Conservation (phyloP, 2,888 invertebrate species). For the Pyrgus malvae region DNA sequence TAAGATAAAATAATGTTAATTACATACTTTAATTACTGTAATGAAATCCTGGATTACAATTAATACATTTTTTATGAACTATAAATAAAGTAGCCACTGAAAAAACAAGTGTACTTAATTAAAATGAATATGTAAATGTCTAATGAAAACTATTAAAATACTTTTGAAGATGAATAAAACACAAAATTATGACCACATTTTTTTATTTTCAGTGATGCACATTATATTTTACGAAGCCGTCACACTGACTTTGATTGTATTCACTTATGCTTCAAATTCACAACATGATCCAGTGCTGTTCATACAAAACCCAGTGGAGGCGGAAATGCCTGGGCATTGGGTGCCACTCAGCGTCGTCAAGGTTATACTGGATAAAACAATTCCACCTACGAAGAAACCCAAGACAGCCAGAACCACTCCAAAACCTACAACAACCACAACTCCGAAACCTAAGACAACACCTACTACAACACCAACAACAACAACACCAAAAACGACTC, state of each 20-base stretch:
- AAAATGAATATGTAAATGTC: too few relatives aligned
- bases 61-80: too few relatives aligned
- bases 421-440: neutral
- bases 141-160: too few relatives aligned
- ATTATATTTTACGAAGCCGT: constrained; percentile 12
- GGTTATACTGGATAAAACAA: constrained; percentile 33
- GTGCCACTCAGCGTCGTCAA: constrained; percentile 51
- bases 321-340: constrained; percentile 58
- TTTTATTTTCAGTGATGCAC: neutral
- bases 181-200: too few relatives aligned
- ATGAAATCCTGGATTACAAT: too few relatives aligned
- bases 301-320: constrained; percentile 54
- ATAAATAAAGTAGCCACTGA: too few relatives aligned
- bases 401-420: neutral
- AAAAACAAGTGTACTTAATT: too few relatives aligned
- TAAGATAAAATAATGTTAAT: too few relatives aligned
- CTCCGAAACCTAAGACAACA: constrained; percentile 9
- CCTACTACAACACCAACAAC: neutral
- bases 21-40: too few relatives aligned
- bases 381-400: too few relatives aligned
- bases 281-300: constrained; percentile 47
- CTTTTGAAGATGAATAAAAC: too few relatives aligned
- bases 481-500: constrained; percentile 3
- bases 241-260: constrained; percentile 2
- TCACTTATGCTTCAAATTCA: constrained; percentile 14